phyloP scores from a whole-genome alignment of 2,113 vertebrate species.

The Seriola rivoliana region DNA sequence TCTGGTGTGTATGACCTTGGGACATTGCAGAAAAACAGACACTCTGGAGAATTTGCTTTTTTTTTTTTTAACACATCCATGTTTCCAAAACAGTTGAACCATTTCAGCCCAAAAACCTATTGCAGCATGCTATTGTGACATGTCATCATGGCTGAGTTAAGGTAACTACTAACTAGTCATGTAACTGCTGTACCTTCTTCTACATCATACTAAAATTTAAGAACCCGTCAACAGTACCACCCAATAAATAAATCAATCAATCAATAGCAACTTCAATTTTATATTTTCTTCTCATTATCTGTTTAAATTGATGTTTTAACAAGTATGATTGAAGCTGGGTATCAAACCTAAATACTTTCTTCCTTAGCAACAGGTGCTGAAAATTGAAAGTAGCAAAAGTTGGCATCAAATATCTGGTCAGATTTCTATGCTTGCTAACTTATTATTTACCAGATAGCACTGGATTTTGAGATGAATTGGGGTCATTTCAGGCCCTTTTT shows the following conservation, averaged over 20 bases:
- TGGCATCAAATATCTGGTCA: too few relatives aligned
- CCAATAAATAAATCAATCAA: background rate
- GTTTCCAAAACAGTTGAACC: background rate
- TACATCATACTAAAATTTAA: background rate
- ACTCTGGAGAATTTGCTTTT: background rate
- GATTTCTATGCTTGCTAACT: too few relatives aligned
- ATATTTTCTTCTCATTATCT: background rate
- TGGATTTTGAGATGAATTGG: too few relatives aligned
- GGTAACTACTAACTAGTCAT: background rate
- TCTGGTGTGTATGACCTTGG: conserved; percentile 58
- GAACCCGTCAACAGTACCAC: background rate
- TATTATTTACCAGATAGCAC: too few relatives aligned
- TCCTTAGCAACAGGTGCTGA: background rate
- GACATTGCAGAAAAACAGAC: conserved; percentile 42
- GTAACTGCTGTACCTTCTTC: background rate
- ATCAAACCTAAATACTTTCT: background rate
- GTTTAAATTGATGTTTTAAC: background rate
- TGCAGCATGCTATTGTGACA: background rate
- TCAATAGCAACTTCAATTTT: background rate
- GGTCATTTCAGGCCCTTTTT: background rate
- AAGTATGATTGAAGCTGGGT: background rate
- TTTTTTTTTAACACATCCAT: background rate
- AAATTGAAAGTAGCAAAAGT: too few relatives aligned
- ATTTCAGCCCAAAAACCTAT: background rate
- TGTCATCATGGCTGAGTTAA: too few relatives aligned